phyloP scores from a whole-genome alignment of 2,888 invertebrate genomes.

The Eupithecia exiguata region DNA sequence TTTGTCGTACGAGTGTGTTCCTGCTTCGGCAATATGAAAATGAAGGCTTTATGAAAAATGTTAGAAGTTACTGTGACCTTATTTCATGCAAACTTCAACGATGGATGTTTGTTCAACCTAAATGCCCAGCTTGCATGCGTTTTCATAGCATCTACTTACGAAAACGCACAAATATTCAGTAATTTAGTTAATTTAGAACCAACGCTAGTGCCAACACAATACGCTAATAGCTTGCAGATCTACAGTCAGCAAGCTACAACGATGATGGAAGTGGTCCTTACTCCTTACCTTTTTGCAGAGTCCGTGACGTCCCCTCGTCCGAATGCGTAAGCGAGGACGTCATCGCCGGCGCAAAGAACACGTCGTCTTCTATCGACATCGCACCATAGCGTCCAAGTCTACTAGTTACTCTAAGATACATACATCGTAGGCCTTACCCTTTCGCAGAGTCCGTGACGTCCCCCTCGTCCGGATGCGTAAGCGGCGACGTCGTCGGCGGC shows the following conservation, averaged over 20 bases:
- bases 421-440: constrained; percentile 64
- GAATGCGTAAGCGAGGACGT: neutral
- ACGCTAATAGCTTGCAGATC: neutral
- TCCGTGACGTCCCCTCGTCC: neutral
- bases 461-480: constrained; percentile 83
- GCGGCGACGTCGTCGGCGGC: constrained; percentile 63
- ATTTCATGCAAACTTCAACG: constrained; percentile 2
- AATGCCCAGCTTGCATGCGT: neutral
- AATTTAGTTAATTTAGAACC: neutral
- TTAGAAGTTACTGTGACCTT: neutral
- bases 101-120: constrained; percentile 7
- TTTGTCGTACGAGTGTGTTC: constrained; percentile 19
- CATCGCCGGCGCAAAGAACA: constrained; percentile 28
- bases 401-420: neutral
- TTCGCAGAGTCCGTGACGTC: constrained; percentile 70
- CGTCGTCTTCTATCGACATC: neutral
- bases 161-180: neutral
- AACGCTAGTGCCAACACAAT: neutral
- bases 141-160: neutral
- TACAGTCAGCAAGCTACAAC: neutral
- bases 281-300: neutral
- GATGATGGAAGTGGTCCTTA: neutral
- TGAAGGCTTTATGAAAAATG: constrained; percentile 10
- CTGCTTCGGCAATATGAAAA: constrained; percentile 10
- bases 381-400: neutral